Percentiles rank a stretch among this genome's conserved stretches.
Conservation (phyloP, 2,797 vertebrate genomes). For the Spheniscus humboldti region DNA sequence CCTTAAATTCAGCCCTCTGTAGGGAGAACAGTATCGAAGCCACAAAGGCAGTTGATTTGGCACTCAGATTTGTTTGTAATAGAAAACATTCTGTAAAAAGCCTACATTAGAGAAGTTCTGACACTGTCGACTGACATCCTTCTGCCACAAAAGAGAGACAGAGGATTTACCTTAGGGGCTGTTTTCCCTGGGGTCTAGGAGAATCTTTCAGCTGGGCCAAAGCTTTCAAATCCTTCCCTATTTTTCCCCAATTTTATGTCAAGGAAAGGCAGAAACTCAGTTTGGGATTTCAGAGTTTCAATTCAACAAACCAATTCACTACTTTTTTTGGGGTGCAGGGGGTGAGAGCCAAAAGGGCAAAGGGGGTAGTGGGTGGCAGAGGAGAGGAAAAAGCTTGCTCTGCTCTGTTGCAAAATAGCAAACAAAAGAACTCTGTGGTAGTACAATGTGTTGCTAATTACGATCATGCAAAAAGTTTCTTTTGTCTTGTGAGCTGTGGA, state of each 20-base stretch:
- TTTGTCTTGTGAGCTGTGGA: conserved; percentile 31
- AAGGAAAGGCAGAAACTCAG: neutral
- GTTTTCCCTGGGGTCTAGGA: neutral
- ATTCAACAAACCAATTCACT: neutral
- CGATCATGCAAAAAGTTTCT: conserved; percentile 21
- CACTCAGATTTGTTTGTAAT: neutral
- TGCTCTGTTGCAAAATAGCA: conserved; percentile 29
- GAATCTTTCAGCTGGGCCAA: neutral
- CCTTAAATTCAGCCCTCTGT: neutral
- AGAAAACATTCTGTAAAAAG: neutral
- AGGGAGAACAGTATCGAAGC: neutral
- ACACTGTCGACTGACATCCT: neutral
- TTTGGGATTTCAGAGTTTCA: neutral
- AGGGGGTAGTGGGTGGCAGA: neutral
- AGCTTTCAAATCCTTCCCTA: neutral
- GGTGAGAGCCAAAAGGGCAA: neutral
- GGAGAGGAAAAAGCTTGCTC: conserved; percentile 2
- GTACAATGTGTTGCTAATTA: conserved; percentile 66
- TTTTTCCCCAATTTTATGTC: neutral
- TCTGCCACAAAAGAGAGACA: neutral
- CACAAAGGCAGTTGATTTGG: neutral
- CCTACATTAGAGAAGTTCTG: neutral
- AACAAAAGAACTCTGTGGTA: conserved; percentile 53
- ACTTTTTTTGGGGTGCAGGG: neutral
- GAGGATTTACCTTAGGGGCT: neutral